These are phyloP conservation scores for Adelphocoris suturalis DNA, from an alignment of 2,888 invertebrate genomes.

Conservation along the genomic window DNA sequence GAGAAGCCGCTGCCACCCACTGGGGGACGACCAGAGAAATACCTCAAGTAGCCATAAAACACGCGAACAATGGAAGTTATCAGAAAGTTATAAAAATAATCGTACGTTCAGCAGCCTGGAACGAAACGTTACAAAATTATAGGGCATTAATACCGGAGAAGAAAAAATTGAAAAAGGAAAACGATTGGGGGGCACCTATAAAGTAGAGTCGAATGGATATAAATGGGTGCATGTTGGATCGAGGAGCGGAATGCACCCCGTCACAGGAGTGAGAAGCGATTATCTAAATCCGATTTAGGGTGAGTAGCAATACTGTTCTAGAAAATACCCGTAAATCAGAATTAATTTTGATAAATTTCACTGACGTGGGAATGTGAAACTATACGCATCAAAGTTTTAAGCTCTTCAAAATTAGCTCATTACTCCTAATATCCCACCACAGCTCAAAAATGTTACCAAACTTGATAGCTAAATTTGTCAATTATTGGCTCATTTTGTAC, in stretches of 20 bases:
- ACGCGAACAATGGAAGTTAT: slow-evolving; percentile 13
- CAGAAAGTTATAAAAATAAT: slow-evolving; percentile 33
- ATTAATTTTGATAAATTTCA: no score
- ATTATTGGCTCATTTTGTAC: no score
- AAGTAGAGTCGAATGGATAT: not conserved
- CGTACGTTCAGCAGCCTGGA: not conserved
- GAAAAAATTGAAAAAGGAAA: not conserved
- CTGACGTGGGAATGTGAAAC: no score
- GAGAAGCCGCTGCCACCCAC: not conserved
- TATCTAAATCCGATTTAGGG: not conserved
- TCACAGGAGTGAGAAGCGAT: not conserved
- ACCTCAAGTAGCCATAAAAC: slow-evolving; percentile 11
- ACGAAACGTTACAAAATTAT: not conserved
- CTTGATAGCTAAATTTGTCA: no score
- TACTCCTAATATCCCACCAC: no score
- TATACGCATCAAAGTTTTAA: no score
- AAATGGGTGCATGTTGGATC: not conserved
- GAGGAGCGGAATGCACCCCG: not conserved
- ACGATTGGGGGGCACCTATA: not conserved
- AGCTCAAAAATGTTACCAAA: no score
- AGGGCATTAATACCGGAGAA: slow-evolving; percentile 5
- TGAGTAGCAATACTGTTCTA: not conserved
- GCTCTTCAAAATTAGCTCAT: no score
- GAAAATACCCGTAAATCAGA: no score
- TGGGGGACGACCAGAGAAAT: not conserved